Evolutionary conservation across 1,140 invertebrate species (phyloP), one percentile per base, ranked within the genome.

Genomic region (Ips nitidus): DNA sequence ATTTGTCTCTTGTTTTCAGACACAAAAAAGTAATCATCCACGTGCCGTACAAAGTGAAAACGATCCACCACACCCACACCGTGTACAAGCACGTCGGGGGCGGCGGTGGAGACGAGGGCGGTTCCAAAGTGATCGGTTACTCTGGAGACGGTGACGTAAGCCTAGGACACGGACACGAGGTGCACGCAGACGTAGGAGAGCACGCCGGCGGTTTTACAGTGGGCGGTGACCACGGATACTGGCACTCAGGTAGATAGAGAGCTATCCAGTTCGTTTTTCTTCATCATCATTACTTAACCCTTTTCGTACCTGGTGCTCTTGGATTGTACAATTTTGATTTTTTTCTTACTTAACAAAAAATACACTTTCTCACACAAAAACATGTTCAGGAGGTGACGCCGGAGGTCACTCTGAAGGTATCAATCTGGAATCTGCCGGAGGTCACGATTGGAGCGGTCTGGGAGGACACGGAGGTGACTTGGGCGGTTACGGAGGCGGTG

Each of bases 21-120:
- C 84, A 86, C 75, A 86, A 86, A 77, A 85, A 86, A 73, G 82
- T 87, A 55, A 81, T 87, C 68, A 86, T 87, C 75, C 86, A 87
- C 76, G 85, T 86, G 2, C 85, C 86, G 1, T 77, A 84, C 72
- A 85, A 84, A 74, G 83, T 87, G 52, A 86, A 87, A 62, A 82
- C 84, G 64, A 83, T 86, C 71, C 85, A 86, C 69, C 85, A 87
- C 74, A 86, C 84, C 42, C 85, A 86, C 75, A 87, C 86, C 3
- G 82, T 87, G 42, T 84, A 84, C 66, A 86, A 86, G 69, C 85
- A 86, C 71, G 79, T 86, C 41, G 76, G 75, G 22, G 75, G 74
- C 43, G 73, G 83, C 71, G 84, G 83, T 74, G 81, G 81, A 62
- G 76, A 65, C 39, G 69, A 72, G 2, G 78, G 76, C 58, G 76